phyloP scores from a whole-genome alignment of 2,888 invertebrate genomes.

The Pimpla rufipes region DNA sequence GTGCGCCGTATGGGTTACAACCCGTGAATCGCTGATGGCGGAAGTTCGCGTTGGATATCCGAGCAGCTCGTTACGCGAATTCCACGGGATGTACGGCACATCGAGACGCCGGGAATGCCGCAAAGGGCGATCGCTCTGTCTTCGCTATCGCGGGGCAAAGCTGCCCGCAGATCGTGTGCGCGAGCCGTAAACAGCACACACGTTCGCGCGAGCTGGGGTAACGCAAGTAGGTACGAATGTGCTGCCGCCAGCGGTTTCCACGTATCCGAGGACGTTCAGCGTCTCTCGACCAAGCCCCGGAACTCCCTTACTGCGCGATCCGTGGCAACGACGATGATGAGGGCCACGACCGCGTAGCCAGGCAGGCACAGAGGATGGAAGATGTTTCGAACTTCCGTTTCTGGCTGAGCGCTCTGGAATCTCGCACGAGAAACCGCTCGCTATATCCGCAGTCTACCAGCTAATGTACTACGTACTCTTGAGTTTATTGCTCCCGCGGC shows the following conservation, averaged over 20 bases:
- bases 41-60: constrained; percentile 51
- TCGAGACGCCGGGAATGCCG: constrained; percentile 23
- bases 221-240: constrained; percentile 17
- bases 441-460: constrained; percentile 17
- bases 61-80: constrained; percentile 47
- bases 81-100: constrained; percentile 47
- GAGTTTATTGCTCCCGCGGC: constrained; percentile 38
- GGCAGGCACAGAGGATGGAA: constrained; percentile 38
- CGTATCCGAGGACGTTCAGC: neutral
- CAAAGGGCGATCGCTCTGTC: constrained; percentile 31
- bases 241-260: neutral
- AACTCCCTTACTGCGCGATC: neutral
- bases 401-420: constrained; percentile 23
- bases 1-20: constrained; percentile 19
- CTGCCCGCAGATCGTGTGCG: constrained; percentile 20
- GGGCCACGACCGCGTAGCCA: constrained; percentile 19
- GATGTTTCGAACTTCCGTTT: constrained; percentile 60
- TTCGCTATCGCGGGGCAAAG: constrained; percentile 20
- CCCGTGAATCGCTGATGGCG: constrained; percentile 31
- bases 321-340: constrained; percentile 28
- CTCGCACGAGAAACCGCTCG: constrained; percentile 25
- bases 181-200: constrained; percentile 39
- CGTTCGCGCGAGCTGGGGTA: neutral
- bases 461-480: constrained; percentile 42
- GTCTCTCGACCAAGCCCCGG: neutral